Conservation (phyloP, 1,140 invertebrate genomes). For the Saccostrea glomerata region DNA sequence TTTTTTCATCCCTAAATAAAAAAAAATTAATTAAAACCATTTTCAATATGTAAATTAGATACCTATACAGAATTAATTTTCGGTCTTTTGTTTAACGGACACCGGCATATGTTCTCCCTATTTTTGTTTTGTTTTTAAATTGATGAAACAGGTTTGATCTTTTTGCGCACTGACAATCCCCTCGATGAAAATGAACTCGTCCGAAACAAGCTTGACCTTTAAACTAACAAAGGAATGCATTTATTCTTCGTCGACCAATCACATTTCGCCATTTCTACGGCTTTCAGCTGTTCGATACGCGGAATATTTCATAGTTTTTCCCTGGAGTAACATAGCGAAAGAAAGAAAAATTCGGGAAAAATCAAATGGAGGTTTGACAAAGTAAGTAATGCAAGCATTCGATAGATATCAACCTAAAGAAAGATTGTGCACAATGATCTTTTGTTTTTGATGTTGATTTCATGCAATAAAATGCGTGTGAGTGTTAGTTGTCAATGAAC, state of each 20-base stretch:
- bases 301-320: slow-evolving; percentile 36
- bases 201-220: slow-evolving; percentile 27
- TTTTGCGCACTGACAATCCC: not conserved
- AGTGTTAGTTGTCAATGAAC: slow-evolving; percentile 42
- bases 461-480: slow-evolving; percentile 20
- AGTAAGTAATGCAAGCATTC: not conserved
- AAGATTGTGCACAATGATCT: not conserved
- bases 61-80: no score
- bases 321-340: slow-evolving; percentile 26
- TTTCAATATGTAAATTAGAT: no score
- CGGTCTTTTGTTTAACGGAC: no score
- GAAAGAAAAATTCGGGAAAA: slow-evolving; percentile 43
- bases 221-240: slow-evolving; percentile 36
- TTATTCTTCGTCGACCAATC: slow-evolving; percentile 21
- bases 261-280: slow-evolving; percentile 26
- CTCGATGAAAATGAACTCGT: not conserved
- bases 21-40: no score
- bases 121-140: no score
- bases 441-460: slow-evolving; percentile 29
- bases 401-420: not conserved
- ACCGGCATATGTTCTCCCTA: no score
- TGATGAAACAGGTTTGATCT: no score
- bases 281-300: slow-evolving; percentile 37
- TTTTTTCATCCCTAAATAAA: no score
- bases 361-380: not conserved